Conservation (phyloP, 2,797 vertebrate genomes). For the Arrhamphus sclerolepis region DNA sequence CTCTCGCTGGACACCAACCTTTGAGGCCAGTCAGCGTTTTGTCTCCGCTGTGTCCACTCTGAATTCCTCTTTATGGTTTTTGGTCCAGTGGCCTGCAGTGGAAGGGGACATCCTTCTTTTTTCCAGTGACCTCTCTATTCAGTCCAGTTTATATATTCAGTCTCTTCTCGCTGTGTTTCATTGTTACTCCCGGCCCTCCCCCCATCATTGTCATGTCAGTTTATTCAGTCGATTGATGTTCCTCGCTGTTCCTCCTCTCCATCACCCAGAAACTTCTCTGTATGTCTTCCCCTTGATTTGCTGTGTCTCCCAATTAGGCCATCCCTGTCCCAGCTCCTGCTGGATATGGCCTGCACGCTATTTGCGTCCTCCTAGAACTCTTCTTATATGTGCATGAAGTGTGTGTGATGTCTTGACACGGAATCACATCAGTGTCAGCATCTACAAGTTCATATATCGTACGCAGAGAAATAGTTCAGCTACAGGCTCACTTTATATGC, state of each 20-base stretch:
- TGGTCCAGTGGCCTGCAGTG: constrained; percentile 19
- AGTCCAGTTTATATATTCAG: constrained; percentile 18
- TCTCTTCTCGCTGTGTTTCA: constrained; percentile 14
- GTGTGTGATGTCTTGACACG: constrained; percentile 28
- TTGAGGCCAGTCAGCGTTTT: constrained; percentile 31
- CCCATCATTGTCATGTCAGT: constrained; percentile 73
- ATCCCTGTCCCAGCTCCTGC: constrained; percentile 45
- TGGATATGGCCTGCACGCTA: constrained; percentile 40
- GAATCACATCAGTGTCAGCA: constrained; percentile 59
- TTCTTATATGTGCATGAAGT: constrained; percentile 28
- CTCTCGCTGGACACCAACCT: constrained; percentile 30
- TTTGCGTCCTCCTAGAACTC: constrained; percentile 44
- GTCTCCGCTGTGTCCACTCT: constrained; percentile 13
- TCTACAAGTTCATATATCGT: constrained; percentile 29
- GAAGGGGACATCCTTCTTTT: constrained; percentile 26
- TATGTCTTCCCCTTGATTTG: constrained; percentile 61
- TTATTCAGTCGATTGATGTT: constrained; percentile 62
- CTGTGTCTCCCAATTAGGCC: constrained; percentile 70
- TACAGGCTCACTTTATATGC: constrained; percentile 9
- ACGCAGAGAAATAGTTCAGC: constrained; percentile 2
- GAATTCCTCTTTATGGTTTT: constrained; percentile 15
- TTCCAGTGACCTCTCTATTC: constrained; percentile 29
- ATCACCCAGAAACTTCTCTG: constrained; percentile 36
- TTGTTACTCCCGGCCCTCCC: constrained; percentile 21
- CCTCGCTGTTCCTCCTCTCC: constrained; percentile 37